Base-by-base conservation (phyloP, 2,797 vertebrate genomes). In the Tachyglossus aculeatus region DNA sequence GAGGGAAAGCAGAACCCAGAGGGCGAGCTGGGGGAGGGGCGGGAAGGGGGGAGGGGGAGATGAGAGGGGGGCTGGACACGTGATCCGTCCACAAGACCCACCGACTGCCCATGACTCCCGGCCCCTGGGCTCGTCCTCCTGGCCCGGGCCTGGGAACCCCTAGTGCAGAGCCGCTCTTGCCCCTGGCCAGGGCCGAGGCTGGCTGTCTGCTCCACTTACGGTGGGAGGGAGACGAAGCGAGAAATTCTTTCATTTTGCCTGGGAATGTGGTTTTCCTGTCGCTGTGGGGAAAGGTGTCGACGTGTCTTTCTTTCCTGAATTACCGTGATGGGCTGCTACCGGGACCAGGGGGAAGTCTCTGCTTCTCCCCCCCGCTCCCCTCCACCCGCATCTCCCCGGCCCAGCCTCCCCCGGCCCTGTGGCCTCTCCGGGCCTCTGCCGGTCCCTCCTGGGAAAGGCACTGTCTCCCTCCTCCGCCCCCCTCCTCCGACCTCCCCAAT, bases 281-380 rank as follows among this genome's bases (percentile, higher is more conserved):
- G 4, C 40, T 21, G 39, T 77, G 37, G 36, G 40, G 57, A 63
- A 56, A 58, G 29, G 12, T 47, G 27, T 18, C 2, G 3, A 67
- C 2, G 3, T 18, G 9, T 40, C 40, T 82, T 24, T 67, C 64
- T 77, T 56, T 61, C 29, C 56, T 62, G 36, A 55, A 31, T 67
- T 27, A 69, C 15, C 10, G 25, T 45, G 67, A 50, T 31, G 24
- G n/a, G 10, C 22, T 19, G 27, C 12, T 3, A 9, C 10, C 56
- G 18, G 36, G 21, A 57, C n/a, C n/a, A 37, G 29, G n/a, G 44
- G 77, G 19, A 14, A 6, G 29, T 48, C 59, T 50, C 21, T 15
- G 43, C 22, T 44, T 47, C 15, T 32, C 29, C 1, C 11, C 5
- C 31, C 19, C 25, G 3, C 2, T n/a, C n/a, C n/a, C n/a, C n/a